These are phyloP conservation scores for Acrobasis consociella DNA, from an alignment of 2,888 invertebrate genomes.

Conservation along the genomic window DNA sequence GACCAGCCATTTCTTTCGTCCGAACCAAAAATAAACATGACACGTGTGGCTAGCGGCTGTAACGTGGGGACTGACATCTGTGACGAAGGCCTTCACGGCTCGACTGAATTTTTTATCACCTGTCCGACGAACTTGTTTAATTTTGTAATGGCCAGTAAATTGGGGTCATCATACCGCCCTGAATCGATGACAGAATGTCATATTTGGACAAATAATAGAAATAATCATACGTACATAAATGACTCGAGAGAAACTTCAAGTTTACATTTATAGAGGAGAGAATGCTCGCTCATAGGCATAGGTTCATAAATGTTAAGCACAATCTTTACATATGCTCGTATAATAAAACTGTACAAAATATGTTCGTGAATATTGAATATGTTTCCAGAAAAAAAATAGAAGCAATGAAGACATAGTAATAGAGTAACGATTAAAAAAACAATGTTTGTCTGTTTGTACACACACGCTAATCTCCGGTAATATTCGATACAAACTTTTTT, in stretches of 20 bases:
- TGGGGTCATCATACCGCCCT: neutral
- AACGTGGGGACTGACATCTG: slow-evolving; percentile 11
- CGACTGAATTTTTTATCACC: slow-evolving; percentile 27
- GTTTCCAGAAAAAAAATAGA: no score
- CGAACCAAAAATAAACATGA: slow-evolving; percentile 4
- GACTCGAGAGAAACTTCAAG: neutral
- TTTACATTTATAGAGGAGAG: neutral
- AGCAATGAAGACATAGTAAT: no score
- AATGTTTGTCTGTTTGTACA: no score
- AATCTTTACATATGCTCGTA: no score
- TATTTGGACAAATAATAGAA: neutral
- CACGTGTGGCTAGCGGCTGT: neutral
- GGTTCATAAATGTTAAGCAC: no score
- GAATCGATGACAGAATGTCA: neutral
- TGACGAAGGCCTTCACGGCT: slow-evolving; percentile 20
- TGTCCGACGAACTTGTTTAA: slow-evolving; percentile 24
- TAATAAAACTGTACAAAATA: no score
- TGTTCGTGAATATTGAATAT: no score
- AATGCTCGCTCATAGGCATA: no score
- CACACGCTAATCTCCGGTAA: no score
- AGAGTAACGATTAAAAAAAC: no score
- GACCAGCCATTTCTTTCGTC: neutral
- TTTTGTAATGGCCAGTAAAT: slow-evolving; percentile 22
- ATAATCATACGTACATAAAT: neutral
- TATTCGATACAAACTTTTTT: no score